Evolutionary conservation across 2,888 invertebrate genomes (phyloP).

Genomic region (Ernsta delagoae): DNA sequence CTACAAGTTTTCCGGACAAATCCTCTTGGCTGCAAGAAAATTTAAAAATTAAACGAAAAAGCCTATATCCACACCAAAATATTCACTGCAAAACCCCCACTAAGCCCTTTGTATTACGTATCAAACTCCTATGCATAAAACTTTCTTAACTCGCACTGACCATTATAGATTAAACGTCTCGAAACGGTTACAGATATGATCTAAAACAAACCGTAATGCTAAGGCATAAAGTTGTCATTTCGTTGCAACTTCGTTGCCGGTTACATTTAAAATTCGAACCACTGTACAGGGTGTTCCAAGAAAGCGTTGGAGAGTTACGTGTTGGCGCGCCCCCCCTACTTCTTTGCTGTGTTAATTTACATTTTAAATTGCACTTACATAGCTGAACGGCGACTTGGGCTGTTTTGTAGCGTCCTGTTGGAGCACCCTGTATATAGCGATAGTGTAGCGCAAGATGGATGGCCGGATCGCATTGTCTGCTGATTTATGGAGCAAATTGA

Average conservation of each 20-base stretch:
- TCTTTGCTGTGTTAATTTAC: slow-evolving; percentile 85
- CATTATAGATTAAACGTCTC: slow-evolving; percentile 18
- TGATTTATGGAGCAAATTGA: slow-evolving; percentile 24
- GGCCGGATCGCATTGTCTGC: slow-evolving; percentile 18
- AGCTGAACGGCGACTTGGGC: slow-evolving; percentile 76
- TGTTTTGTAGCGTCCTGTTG: slow-evolving; percentile 65
- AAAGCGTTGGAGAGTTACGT: slow-evolving; percentile 71
- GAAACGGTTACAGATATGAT: slow-evolving; percentile 5
- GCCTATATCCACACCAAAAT: slow-evolving; percentile 52
- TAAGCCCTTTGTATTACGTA: background rate
- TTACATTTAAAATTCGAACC: slow-evolving; percentile 31
- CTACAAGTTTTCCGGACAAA: slow-evolving; percentile 54
- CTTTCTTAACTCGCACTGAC: slow-evolving; percentile 13
- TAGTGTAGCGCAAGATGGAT: slow-evolving; percentile 17
- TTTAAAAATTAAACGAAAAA: slow-evolving; percentile 61
- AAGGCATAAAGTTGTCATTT: slow-evolving; percentile 46
- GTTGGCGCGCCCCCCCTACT: slow-evolving; percentile 65
- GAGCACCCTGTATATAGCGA: slow-evolving; percentile 51
- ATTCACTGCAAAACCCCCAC: background rate
- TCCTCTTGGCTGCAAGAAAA: slow-evolving; percentile 65
- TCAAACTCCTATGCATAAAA: slow-evolving; percentile 15
- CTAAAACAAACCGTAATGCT: slow-evolving; percentile 49
- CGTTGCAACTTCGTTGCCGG: slow-evolving; percentile 13
- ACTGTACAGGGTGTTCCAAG: slow-evolving; percentile 63
- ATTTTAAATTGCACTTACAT: slow-evolving; percentile 86